These are phyloP conservation scores for Procavia capensis DNA, from an alignment of 2,113 vertebrate genomes.

Conservation along the genomic window DNA sequence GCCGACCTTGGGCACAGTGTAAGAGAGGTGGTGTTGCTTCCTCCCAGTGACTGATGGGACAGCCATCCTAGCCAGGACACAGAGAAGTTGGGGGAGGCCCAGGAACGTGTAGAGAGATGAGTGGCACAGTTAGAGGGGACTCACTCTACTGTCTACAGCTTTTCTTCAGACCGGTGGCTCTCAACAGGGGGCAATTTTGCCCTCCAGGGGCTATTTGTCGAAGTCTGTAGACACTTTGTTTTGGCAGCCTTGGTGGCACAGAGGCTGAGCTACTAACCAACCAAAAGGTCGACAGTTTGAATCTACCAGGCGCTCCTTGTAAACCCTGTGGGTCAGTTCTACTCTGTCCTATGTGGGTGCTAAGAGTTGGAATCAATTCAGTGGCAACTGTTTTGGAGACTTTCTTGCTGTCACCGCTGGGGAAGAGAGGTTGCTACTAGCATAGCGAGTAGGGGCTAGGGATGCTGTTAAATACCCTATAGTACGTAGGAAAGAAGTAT, in stretches of 20 bases:
- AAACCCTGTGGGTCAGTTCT: too few relatives aligned
- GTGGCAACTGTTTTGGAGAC: not conserved
- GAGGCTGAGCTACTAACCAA: too few relatives aligned
- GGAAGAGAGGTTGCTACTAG: not conserved
- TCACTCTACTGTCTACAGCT: not conserved
- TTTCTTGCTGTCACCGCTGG: not conserved
- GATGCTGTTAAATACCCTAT: not conserved
- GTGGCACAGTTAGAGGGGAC: too few relatives aligned
- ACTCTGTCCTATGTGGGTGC: too few relatives aligned
- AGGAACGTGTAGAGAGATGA: not conserved
- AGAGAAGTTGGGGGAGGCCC: not conserved
- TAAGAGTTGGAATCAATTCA: too few relatives aligned
- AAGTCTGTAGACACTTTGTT: not conserved
- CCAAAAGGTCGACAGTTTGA: too few relatives aligned
- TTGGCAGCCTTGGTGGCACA: too few relatives aligned
- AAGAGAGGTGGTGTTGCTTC: not conserved
- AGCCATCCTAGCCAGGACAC: not conserved
- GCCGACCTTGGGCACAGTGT: not conserved
- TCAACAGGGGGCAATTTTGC: not conserved
- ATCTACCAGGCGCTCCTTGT: too few relatives aligned
- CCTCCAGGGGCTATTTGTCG: not conserved
- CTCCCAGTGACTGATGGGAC: not conserved
- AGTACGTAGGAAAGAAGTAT: not conserved
- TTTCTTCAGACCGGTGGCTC: not conserved
- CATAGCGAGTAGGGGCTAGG: not conserved